phyloP scores from a whole-genome alignment of 1,140 invertebrate species.

The Lasioglossum baleicum region DNA sequence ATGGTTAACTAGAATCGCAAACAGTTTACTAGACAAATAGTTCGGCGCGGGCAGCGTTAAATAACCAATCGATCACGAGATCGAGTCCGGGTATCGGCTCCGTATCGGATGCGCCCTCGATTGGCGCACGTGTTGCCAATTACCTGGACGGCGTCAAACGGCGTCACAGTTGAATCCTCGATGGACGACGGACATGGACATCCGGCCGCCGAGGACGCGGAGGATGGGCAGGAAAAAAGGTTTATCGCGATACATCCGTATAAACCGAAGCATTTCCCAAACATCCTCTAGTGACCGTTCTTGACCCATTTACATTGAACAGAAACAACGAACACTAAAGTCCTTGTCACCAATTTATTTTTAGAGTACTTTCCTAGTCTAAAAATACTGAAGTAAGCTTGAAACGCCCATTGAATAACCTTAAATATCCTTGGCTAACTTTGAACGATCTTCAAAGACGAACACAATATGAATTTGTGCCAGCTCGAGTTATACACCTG shows the following conservation, averaged over 20 bases:
- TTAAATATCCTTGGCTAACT: no score
- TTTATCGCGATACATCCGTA: constrained; percentile 10
- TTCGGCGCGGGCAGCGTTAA: constrained; percentile 30
- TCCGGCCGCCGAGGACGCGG: not conserved
- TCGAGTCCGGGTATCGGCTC: not conserved
- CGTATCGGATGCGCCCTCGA: not conserved
- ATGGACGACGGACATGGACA: not conserved
- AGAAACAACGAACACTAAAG: no score
- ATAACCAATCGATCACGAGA: constrained; percentile 40
- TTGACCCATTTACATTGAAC: no score
- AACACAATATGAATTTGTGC: no score
- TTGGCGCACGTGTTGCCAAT: constrained; percentile 29
- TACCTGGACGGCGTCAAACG: constrained; percentile 12
- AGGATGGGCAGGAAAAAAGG: not conserved
- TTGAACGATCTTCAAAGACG: no score
- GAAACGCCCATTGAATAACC: no score
- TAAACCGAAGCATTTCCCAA: no score
- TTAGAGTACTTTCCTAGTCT: no score
- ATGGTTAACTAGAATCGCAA: constrained; percentile 33
- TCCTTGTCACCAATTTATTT: no score
- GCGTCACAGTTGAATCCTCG: constrained; percentile 23
- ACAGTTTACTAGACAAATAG: constrained; percentile 40
- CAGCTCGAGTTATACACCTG: no score
- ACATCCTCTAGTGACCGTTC: no score
- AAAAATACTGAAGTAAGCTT: no score